Conservation (phyloP, 2,888 invertebrate genomes). For the Galeopsomyia nigrocyanea region DNA sequence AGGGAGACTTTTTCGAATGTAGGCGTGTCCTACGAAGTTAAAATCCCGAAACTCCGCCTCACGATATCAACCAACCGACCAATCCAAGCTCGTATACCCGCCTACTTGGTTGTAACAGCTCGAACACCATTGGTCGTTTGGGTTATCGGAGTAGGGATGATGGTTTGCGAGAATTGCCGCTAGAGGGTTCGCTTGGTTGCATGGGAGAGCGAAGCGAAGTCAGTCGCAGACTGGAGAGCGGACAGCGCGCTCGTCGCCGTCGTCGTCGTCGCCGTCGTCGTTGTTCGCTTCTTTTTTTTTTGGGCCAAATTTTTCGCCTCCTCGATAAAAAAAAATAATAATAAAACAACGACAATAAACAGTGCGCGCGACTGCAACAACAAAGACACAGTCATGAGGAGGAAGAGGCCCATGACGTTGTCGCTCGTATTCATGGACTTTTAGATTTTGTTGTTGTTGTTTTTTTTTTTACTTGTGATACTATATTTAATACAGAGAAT, state of each 20-base stretch:
- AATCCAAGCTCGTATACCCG: neutral
- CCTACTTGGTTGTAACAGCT: no score
- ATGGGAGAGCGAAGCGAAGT: constrained; percentile 65
- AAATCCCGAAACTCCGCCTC: neutral
- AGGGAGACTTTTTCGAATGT: no score
- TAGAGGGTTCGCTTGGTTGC: constrained; percentile 60
- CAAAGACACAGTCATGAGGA: constrained; percentile 45
- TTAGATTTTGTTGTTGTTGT: constrained; percentile 1
- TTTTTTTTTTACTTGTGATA: neutral
- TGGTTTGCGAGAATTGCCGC: constrained; percentile 71
- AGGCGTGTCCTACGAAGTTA: neutral
- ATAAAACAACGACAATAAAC: no score
- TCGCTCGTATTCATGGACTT: constrained; percentile 2
- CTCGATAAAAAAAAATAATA: no score
- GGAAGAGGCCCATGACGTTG: constrained; percentile 33
- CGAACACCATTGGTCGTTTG: no score
- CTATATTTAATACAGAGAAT: neutral
- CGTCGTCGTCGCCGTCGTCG: constrained; percentile 9
- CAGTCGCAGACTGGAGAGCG: constrained; percentile 69
- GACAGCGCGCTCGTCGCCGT: constrained; percentile 51
- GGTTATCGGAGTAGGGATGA: constrained; percentile 12
- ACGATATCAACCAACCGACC: neutral
- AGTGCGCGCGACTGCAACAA: no score
- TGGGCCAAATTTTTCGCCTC: neutral
- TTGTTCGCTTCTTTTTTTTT: neutral